These are phyloP conservation scores for Hiodon tergisus DNA, from an alignment of 2,113 vertebrate genomes.

Conservation along the genomic window DNA sequence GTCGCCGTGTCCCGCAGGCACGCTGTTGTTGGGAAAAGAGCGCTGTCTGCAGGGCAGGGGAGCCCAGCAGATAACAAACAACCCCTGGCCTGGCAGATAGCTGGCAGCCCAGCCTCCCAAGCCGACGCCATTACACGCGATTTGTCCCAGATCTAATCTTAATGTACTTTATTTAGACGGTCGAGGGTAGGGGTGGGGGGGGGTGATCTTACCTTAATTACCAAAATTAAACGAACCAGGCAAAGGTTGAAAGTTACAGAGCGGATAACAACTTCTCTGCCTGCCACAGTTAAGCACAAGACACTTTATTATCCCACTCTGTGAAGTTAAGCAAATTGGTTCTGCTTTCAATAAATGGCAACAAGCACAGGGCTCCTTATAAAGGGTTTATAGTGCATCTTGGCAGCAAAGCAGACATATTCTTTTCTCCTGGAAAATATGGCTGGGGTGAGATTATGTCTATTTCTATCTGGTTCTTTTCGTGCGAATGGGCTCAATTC, in stretches of 20 bases:
- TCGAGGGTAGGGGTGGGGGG: conserved; percentile 23
- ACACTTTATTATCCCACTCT: conserved; percentile 52
- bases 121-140: not conserved
- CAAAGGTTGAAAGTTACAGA: conserved; percentile 24
- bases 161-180: conserved; percentile 48
- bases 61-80: too few species aligned
- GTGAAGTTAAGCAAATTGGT: conserved; percentile 67
- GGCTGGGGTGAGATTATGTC: conserved; percentile 65
- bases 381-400: conserved; percentile 56
- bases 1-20: too few species aligned
- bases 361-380: conserved; percentile 51
- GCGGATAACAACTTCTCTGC: conserved; percentile 57
- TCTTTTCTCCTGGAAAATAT: conserved; percentile 61
- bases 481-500: conserved; percentile 56
- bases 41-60: too few species aligned
- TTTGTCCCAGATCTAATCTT: conserved; percentile 48
- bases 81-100: too few species aligned
- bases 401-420: conserved; percentile 54
- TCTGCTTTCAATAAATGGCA: conserved; percentile 57
- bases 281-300: conserved; percentile 40
- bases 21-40: too few species aligned
- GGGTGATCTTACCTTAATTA: conserved; percentile 31
- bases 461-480: conserved; percentile 55
- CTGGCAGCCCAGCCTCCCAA: too few species aligned
- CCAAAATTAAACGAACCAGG: conserved; percentile 40